A percentile compares a stretch with the other conserved stretches of the same genome.
Evolutionary conservation across 2,888 invertebrate species (phyloP).

Genomic region (Digitonthophagus gazella): DNA sequence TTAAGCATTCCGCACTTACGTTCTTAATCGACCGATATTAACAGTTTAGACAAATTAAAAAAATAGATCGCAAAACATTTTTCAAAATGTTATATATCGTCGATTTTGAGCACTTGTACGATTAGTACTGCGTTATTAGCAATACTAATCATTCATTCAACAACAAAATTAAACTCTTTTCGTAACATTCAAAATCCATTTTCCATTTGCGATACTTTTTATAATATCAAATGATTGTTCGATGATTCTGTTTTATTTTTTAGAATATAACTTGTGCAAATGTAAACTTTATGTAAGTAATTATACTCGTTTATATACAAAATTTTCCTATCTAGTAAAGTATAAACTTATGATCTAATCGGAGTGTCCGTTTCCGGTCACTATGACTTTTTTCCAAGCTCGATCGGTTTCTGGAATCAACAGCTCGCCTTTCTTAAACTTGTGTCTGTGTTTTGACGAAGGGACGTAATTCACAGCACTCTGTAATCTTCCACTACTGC

Average conservation of each 20-base stretch:
- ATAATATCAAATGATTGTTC: constrained; percentile 44
- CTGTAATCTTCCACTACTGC: constrained; percentile 47
- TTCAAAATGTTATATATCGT: constrained; percentile 11
- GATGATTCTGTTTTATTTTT: constrained; percentile 38
- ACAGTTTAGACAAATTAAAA: background rate
- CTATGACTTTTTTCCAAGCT: constrained; percentile 42
- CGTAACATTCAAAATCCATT: no score
- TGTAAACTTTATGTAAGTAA: background rate
- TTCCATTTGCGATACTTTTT: no score
- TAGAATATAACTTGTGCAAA: constrained; percentile 40
- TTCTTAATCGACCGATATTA: background rate
- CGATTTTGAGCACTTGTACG: constrained; percentile 19
- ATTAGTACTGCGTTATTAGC: constrained; percentile 28
- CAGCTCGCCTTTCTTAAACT: constrained; percentile 43
- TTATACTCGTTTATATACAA: background rate
- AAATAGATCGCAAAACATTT: no score
- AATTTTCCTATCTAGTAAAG: background rate
- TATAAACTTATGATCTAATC: constrained; percentile 38
- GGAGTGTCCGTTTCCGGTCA: constrained; percentile 46
- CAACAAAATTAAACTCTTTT: no score
- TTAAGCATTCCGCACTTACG: background rate
- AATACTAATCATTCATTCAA: constrained; percentile 18
- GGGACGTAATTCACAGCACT: constrained; percentile 33
- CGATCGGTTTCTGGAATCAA: constrained; percentile 41
- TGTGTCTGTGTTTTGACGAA: constrained; percentile 33